phyloP scores from a whole-genome alignment of 2,113 vertebrate species.

The Leptocoma aspasia region DNA sequence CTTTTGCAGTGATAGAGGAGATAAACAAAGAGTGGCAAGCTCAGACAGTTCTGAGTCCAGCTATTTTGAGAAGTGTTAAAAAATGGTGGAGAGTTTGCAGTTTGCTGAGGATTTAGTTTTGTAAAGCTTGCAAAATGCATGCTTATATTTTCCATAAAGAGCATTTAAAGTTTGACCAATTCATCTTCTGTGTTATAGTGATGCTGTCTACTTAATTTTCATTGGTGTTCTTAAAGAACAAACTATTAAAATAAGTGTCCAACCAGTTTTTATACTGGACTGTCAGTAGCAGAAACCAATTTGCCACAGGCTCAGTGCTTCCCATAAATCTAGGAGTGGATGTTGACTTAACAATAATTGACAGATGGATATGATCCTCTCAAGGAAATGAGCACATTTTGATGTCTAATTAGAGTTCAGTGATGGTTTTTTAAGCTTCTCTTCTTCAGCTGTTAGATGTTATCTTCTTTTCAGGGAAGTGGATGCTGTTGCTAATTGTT shows the following conservation, averaged over 20 bases:
- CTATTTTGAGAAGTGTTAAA: not conserved
- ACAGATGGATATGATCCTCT: not conserved
- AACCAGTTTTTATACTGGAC: not conserved
- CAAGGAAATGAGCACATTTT: not conserved
- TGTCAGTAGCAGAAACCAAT: not conserved
- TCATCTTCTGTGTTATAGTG: not conserved
- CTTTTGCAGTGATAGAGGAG: not conserved
- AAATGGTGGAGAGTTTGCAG: not conserved
- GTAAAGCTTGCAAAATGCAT: not conserved
- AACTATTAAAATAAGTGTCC: not conserved
- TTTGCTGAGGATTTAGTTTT: not conserved
- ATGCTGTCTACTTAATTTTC: not conserved
- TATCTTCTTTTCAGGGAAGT: not conserved
- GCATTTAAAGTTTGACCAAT: not conserved
- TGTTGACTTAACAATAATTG: not conserved
- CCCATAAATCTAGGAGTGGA: not conserved
- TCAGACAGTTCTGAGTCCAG: not conserved
- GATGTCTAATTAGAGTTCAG: not conserved
- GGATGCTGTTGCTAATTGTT: constrained; percentile 24
- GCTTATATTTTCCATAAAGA: not conserved
- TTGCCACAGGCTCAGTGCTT: not conserved
- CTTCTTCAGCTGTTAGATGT: not conserved
- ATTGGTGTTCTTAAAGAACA: not conserved
- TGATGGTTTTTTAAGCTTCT: not conserved
- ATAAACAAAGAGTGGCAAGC: not conserved